Conservation (phyloP, 2,797 vertebrate genomes). For the Taenioides sp. region DNA sequence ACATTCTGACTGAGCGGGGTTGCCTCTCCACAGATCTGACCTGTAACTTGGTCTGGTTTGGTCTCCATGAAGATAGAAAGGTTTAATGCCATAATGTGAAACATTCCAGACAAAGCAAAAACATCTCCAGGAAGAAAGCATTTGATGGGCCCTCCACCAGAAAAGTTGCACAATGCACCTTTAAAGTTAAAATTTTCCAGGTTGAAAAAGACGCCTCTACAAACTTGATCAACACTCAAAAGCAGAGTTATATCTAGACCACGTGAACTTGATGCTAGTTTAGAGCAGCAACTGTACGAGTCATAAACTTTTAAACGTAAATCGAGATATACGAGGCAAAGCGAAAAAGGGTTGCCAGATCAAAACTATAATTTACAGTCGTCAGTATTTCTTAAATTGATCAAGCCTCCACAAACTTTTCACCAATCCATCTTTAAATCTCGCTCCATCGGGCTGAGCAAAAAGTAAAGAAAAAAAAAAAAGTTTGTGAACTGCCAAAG, state of each 20-base stretch:
- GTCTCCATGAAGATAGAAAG: too few relatives aligned
- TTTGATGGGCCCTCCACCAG: too few relatives aligned
- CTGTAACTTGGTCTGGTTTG: too few relatives aligned
- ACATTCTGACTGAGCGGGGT: too few relatives aligned
- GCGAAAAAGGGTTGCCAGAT: not conserved
- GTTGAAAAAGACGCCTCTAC: not conserved
- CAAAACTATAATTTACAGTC: not conserved
- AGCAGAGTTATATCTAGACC: not conserved
- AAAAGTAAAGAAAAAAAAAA: constrained; percentile 22
- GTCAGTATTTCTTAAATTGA: not conserved
- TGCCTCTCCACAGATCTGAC: too few relatives aligned
- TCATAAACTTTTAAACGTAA: not conserved
- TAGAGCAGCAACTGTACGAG: not conserved
- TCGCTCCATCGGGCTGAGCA: not conserved
- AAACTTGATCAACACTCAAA: not conserved
- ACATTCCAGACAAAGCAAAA: too few relatives aligned
- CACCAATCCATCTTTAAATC: not conserved
- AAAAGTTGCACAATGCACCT: too few relatives aligned
- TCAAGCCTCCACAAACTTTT: not conserved
- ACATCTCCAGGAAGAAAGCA: too few relatives aligned
- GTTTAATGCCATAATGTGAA: too few relatives aligned
- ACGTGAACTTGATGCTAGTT: not conserved
- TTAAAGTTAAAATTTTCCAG: too few relatives aligned
- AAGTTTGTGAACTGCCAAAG: constrained; percentile 56
- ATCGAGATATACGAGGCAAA: not conserved